Percentiles rank a stretch among this genome's conserved stretches.
phyloP scores from a whole-genome alignment of 2,888 invertebrate genomes.

The Cataglyphis cursor region DNA sequence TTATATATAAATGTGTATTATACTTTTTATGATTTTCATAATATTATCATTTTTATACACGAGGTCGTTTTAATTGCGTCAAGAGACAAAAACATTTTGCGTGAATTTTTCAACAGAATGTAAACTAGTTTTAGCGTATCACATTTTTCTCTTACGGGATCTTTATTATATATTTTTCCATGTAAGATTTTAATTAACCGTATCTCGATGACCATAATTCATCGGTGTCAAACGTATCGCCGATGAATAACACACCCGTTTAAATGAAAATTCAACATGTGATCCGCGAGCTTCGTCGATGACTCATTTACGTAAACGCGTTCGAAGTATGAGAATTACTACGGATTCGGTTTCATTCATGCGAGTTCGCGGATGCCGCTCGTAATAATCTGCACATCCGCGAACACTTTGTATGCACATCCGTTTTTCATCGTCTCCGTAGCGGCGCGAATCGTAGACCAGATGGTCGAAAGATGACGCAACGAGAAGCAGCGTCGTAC shows the following conservation, averaged over 20 bases:
- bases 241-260: slow-evolving; percentile 31
- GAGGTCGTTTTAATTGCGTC: not conserved
- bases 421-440: slow-evolving; percentile 20
- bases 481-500: slow-evolving; percentile 45
- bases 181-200: not conserved
- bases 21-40: not conserved
- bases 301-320: slow-evolving; percentile 38
- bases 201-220: slow-evolving; percentile 2
- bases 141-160: not conserved
- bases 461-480: slow-evolving; percentile 71
- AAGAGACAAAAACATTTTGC: not conserved
- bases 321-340: slow-evolving; percentile 47
- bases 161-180: not conserved
- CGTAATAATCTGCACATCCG: slow-evolving; percentile 25
- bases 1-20: too few relatives aligned
- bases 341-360: slow-evolving; percentile 49
- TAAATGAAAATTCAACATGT: slow-evolving; percentile 26
- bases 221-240: not conserved
- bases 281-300: slow-evolving; percentile 16
- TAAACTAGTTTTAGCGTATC: not conserved
- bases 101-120: not conserved
- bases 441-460: slow-evolving; percentile 57
- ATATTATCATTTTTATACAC: not conserved
- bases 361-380: not conserved
- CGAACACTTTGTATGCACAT: not conserved